Percentiles rank a stretch among this genome's conserved stretches.
Conservation (phyloP, 2,888 invertebrate species). For the Gastracanthus pulcherrimus region DNA sequence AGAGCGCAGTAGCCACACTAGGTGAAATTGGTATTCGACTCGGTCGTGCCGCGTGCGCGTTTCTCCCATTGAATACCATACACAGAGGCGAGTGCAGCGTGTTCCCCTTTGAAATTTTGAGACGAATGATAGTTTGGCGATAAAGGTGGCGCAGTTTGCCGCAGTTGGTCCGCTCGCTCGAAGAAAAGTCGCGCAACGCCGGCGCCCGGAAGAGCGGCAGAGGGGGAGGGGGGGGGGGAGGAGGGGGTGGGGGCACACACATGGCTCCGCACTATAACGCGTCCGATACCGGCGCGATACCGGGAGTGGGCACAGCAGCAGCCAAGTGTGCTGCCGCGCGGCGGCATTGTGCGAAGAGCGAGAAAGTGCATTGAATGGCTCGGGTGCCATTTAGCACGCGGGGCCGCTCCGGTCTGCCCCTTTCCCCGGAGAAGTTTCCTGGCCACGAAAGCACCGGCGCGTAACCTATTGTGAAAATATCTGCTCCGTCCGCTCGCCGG, state of each 20-base stretch:
- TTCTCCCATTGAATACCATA: not conserved
- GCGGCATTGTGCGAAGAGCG: slow-evolving; percentile 41
- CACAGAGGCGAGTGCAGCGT: not conserved
- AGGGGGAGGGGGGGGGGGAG: too few species aligned
- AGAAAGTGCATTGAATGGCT: slow-evolving; percentile 51
- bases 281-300: slow-evolving; percentile 24
- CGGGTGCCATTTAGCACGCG: slow-evolving; percentile 51
- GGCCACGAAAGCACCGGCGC: slow-evolving; percentile 58
- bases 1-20: not conserved
- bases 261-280: not conserved
- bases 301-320: not conserved
- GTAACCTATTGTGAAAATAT: slow-evolving; percentile 76
- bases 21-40: slow-evolving; percentile 32
- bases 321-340: too few species aligned
- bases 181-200: slow-evolving; percentile 47
- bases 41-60: slow-evolving; percentile 10
- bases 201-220: too few species aligned
- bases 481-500: slow-evolving; percentile 66
- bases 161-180: not conserved
- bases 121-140: slow-evolving; percentile 41
- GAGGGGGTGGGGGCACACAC: too few species aligned
- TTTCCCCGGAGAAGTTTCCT: slow-evolving; percentile 34
- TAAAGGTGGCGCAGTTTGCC: slow-evolving; percentile 43
- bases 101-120: slow-evolving; percentile 41
- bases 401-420: not conserved